Percentiles rank a stretch among this genome's conserved stretches.
These are phyloP conservation scores for Cheilosia urbana DNA, from an alignment of 2,888 invertebrate species.

Conservation along the genomic window DNA sequence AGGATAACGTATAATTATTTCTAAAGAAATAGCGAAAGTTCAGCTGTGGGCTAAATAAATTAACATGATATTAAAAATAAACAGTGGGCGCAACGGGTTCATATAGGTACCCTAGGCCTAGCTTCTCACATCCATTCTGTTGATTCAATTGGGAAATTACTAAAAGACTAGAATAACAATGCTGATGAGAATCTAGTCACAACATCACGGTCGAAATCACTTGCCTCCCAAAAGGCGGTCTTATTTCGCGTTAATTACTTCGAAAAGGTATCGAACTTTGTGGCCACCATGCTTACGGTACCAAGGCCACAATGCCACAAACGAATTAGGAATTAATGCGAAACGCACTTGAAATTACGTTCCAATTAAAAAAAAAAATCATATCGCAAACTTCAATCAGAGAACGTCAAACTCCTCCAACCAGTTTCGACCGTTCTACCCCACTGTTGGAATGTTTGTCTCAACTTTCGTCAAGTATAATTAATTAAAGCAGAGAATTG, in stretches of 20 bases:
- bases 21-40: neutral
- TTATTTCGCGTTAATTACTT: constrained; percentile 48
- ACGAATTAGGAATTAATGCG: constrained; percentile 20
- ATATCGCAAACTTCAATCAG: constrained; percentile 44
- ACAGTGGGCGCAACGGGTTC: too few relatives aligned
- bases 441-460: constrained; percentile 8
- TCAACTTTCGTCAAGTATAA: constrained; percentile 15
- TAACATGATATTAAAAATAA: too few relatives aligned
- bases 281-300: constrained; percentile 19
- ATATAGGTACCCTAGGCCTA: too few relatives aligned
- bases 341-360: constrained; percentile 48
- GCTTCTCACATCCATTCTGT: too few relatives aligned
- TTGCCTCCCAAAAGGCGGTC: too few relatives aligned
- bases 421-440: constrained; percentile 15
- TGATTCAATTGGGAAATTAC: too few relatives aligned
- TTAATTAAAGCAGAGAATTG: constrained; percentile 46
- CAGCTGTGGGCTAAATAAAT: too few relatives aligned
- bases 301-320: constrained; percentile 38
- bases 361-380: constrained; percentile 5
- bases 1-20: constrained; percentile 17
- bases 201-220: too few relatives aligned
- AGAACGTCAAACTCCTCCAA: constrained; percentile 25
- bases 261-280: constrained; percentile 34
- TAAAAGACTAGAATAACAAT: too few relatives aligned
- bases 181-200: too few relatives aligned